phyloP scores from a whole-genome alignment of 2,888 invertebrate species.

The Machimus atricapillus region DNA sequence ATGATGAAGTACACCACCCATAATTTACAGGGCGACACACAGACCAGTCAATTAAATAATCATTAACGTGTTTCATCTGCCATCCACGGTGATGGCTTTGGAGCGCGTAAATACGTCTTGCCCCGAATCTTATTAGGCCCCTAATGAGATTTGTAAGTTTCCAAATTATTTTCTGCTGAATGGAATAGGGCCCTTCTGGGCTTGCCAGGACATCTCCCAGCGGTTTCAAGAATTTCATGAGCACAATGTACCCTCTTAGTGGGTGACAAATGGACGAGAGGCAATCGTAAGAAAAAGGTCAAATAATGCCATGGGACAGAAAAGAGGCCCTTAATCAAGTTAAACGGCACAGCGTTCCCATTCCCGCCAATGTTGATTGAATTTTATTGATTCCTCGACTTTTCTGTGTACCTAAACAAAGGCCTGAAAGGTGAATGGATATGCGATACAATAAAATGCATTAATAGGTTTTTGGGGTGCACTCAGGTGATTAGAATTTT shows the following conservation, averaged over 20 bases:
- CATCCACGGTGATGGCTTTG: neutral
- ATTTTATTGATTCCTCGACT: neutral
- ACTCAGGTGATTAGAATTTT: neutral
- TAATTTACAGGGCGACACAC: neutral
- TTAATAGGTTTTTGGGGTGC: neutral
- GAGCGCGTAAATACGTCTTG: neutral
- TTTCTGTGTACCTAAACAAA: neutral
- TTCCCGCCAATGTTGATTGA: neutral
- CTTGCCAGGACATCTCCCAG: neutral
- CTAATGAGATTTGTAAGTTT: constrained; percentile 23
- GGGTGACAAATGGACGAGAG: constrained; percentile 2
- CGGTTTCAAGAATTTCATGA: neutral
- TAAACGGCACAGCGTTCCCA: neutral
- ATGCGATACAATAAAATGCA: neutral
- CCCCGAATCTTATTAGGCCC: neutral
- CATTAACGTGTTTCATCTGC: constrained; percentile 10
- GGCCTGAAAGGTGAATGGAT: neutral
- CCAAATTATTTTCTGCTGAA: constrained; percentile 7
- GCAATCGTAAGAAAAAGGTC: constrained; percentile 5
- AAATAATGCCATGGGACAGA: neutral
- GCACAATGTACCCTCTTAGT: neutral
- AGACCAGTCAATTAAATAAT: constrained; percentile 18
- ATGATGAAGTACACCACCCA: neutral
- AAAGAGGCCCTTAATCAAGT: neutral
- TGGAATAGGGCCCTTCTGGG: neutral